Conservation (phyloP, 2,797 vertebrate genomes). For the Heliangelus exortis region DNA sequence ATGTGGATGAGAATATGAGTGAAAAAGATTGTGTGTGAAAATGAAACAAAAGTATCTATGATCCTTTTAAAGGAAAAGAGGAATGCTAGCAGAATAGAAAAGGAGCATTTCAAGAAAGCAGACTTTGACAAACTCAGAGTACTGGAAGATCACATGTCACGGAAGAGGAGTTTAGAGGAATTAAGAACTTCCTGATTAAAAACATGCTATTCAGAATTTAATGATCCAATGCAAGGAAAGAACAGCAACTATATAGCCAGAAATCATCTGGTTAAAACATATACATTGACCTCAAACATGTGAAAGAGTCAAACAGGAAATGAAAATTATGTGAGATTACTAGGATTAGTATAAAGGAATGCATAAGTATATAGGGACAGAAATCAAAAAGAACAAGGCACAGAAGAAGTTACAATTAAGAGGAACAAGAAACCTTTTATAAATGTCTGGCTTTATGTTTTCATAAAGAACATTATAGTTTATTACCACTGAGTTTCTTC, state of each 20-base stretch:
- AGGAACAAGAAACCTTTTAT: not conserved
- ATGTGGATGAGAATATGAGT: not conserved
- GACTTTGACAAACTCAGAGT: not conserved
- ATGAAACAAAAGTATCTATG: not conserved
- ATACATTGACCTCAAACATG: not conserved
- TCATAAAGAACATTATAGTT: not conserved
- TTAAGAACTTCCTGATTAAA: constrained; percentile 16
- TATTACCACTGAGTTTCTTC: not conserved
- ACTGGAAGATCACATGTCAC: not conserved
- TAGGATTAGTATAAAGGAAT: constrained; percentile 37
- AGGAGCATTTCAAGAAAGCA: not conserved
- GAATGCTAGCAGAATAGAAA: not conserved
- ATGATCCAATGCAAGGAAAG: not conserved
- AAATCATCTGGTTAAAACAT: constrained; percentile 37
- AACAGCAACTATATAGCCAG: constrained; percentile 3
- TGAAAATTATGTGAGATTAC: constrained; percentile 48
- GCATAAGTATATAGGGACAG: not conserved
- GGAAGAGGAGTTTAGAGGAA: constrained; percentile 11
- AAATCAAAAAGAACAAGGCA: constrained; percentile 12
- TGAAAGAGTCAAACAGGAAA: constrained; percentile 37
- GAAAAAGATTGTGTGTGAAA: not conserved
- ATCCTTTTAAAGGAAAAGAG: not conserved
- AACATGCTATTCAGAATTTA: constrained; percentile 17
- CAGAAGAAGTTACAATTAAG: not conserved
- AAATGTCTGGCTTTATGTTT: not conserved